Percentiles rank a stretch among this genome's conserved stretches.
Evolutionary conservation across 2,797 vertebrate genomes (phyloP).

Genomic region (Poeciliopsis turneri): DNA sequence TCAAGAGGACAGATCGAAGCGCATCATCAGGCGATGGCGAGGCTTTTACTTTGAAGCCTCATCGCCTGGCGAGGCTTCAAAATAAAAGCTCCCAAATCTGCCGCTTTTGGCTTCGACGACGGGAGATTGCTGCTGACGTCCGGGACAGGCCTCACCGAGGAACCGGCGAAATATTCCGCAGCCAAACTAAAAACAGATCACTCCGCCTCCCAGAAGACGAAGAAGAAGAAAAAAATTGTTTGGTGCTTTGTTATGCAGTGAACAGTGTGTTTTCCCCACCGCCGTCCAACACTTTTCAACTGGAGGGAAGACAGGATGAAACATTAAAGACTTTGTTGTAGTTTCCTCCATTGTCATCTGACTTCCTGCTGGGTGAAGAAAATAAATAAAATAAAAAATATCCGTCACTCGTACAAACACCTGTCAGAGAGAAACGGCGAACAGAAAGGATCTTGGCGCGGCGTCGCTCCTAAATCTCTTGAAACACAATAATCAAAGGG

Average conservation of each 20-base stretch:
- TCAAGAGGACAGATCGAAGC: too few relatives aligned
- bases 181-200: not conserved
- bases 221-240: too few relatives aligned
- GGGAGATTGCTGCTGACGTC: not conserved
- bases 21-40: too few relatives aligned
- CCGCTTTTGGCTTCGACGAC: not conserved
- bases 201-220: not conserved
- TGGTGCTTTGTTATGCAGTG: not conserved
- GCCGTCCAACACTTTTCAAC: too few relatives aligned
- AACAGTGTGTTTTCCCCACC: not conserved
- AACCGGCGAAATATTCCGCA: not conserved
- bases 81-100: not conserved
- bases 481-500: not conserved
- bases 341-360: not conserved
- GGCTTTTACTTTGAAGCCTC: too few relatives aligned
- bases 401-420: not conserved
- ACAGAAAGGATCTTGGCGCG: not conserved
- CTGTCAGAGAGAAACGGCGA: slow-evolving; percentile 13
- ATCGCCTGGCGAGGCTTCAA: too few relatives aligned
- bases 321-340: not conserved
- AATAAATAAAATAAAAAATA: too few relatives aligned
- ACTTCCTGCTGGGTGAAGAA: not conserved
- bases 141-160: not conserved
- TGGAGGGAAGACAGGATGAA: not conserved
- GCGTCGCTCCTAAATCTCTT: not conserved